Conservation (phyloP, 2,797 vertebrate species). For the Steatocranus sp. region DNA sequence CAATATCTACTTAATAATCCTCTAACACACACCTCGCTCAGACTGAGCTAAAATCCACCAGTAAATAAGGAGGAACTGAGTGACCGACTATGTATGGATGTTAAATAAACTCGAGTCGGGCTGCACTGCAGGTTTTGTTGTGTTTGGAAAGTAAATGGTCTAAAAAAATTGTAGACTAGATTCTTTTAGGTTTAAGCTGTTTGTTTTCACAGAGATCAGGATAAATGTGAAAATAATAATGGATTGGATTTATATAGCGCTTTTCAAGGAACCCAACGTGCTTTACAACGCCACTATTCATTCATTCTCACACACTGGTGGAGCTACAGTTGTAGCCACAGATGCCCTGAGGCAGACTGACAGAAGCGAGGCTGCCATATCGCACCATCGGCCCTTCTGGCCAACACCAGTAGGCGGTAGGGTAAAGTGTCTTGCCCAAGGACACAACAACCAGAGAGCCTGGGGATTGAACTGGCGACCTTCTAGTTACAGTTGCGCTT, state of each 20-base stretch:
- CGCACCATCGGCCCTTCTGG: fast-evolving
- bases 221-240: background rate
- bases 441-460: background rate
- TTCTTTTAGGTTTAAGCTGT: background rate
- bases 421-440: background rate
- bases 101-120: background rate
- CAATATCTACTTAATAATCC: slow-evolving; percentile 81
- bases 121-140: background rate
- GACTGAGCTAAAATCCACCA: slow-evolving; percentile 52
- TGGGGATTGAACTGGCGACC: fast-evolving
- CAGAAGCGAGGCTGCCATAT: background rate
- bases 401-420: background rate
- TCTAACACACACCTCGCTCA: slow-evolving; percentile 53
- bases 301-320: background rate
- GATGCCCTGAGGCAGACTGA: background rate
- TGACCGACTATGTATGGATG: slow-evolving; percentile 7
- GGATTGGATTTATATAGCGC: background rate
- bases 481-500: background rate
- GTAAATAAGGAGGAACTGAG: slow-evolving; percentile 31
- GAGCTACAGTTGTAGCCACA: background rate
- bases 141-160: background rate
- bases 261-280: background rate
- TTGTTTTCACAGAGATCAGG: background rate
- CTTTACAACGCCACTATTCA: background rate
- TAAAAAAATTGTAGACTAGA: background rate